Evolutionary conservation across 2,113 vertebrate species (phyloP).

Genomic region (Pituophis catenifer): DNA sequence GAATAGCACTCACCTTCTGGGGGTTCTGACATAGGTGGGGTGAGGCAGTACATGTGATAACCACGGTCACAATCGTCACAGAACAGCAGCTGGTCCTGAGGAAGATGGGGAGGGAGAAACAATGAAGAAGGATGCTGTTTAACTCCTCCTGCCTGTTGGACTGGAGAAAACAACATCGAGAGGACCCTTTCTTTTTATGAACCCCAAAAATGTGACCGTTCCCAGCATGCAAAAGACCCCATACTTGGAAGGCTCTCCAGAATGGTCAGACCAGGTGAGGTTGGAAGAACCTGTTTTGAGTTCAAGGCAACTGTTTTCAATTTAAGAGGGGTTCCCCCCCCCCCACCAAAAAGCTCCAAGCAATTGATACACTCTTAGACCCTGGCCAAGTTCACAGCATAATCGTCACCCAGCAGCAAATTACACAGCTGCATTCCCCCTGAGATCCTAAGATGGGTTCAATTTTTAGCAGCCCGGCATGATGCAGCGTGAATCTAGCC

Average conservation of each 20-base stretch:
- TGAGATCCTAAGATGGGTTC: neutral
- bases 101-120: neutral
- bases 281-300: neutral
- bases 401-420: neutral
- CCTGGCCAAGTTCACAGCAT: neutral
- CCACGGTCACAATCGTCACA: conserved; percentile 79
- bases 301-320: neutral
- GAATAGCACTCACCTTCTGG: conserved; percentile 68
- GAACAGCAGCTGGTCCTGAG: conserved; percentile 78
- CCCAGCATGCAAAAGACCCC: neutral
- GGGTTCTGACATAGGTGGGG: conserved; percentile 75
- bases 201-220: neutral
- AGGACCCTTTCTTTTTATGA: neutral
- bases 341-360: neutral
- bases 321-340: neutral
- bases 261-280: neutral
- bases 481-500: neutral
- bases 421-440: neutral
- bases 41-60: conserved; percentile 81
- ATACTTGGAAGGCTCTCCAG: neutral
- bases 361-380: neutral
- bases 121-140: neutral
- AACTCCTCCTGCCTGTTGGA: neutral
- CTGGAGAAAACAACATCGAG: neutral
- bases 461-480: neutral